Percentiles rank a stretch among this genome's conserved stretches.
Evolutionary conservation across 2,888 invertebrate species (phyloP).

Genomic region (Aplocera efformata): DNA sequence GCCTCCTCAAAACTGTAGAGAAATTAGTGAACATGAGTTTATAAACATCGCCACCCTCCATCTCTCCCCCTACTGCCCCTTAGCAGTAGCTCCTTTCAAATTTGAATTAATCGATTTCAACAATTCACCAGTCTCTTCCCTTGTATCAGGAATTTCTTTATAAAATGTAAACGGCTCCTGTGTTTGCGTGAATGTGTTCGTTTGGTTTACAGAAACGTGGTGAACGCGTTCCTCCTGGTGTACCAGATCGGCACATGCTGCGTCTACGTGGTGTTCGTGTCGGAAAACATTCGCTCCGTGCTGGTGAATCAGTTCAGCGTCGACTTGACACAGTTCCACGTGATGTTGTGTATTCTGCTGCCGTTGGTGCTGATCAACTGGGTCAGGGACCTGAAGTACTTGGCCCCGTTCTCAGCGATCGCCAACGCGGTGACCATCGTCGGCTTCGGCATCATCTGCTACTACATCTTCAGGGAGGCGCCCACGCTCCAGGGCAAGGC

Average conservation of each 20-base stretch:
- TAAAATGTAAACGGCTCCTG: too few species aligned
- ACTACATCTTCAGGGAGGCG: constrained; percentile 89
- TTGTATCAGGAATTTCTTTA: too few species aligned
- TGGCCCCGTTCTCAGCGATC: constrained; percentile 94
- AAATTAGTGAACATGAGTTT: too few species aligned
- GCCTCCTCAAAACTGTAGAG: too few species aligned
- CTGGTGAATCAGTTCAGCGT: constrained; percentile 74
- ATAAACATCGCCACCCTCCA: too few species aligned
- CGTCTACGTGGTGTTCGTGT: constrained; percentile 96
- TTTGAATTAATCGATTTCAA: too few species aligned
- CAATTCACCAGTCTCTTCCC: too few species aligned
- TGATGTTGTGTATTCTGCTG: constrained; percentile 86
- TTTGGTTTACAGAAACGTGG: constrained; percentile 80
- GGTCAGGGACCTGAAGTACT: constrained; percentile 90
- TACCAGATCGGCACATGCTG: constrained; percentile 98
- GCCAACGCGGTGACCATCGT: constrained; percentile 92
- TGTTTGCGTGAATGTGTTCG: too few species aligned
- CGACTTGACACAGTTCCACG: constrained; percentile 78
- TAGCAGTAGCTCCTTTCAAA: too few species aligned
- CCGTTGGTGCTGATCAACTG: constrained; percentile 90
- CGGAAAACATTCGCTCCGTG: constrained; percentile 89
- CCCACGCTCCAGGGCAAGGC: constrained; percentile 82
- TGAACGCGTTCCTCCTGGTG: constrained; percentile 87
- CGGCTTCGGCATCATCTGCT: constrained; percentile 92
- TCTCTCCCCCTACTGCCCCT: too few species aligned